A percentile compares a stretch with the other conserved stretches of the same genome.
phyloP scores from a whole-genome alignment of 2,113 vertebrate species.

The Pavo muticus region DNA sequence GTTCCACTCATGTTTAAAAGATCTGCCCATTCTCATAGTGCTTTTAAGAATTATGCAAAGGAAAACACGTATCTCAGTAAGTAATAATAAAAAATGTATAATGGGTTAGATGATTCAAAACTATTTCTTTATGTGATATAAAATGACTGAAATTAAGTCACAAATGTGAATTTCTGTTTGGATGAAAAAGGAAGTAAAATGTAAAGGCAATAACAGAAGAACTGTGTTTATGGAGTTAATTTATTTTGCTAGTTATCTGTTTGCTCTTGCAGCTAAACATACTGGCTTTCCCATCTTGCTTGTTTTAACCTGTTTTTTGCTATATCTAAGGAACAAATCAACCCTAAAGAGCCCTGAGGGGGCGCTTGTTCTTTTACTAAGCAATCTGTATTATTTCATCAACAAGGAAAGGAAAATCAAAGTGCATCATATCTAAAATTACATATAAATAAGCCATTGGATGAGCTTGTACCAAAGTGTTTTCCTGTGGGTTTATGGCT shows the following conservation, averaged over 20 bases:
- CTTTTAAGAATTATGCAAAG: neutral
- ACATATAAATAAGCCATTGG: neutral
- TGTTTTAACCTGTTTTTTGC: slow-evolving; percentile 23
- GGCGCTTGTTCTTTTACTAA: slow-evolving; percentile 19
- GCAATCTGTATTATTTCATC: slow-evolving; percentile 25
- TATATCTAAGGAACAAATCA: slow-evolving; percentile 18
- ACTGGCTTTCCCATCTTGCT: neutral
- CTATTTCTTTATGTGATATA: neutral
- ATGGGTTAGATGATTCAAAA: neutral
- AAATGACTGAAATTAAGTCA: neutral
- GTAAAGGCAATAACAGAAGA: neutral
- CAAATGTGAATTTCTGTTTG: neutral
- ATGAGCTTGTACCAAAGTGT: neutral
- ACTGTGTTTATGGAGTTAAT: neutral
- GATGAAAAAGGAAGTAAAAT: neutral
- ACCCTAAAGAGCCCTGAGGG: neutral
- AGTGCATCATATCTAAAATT: neutral
- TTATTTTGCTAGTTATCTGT: neutral
- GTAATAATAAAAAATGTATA: neutral
- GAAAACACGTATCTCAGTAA: neutral
- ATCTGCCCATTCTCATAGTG: neutral
- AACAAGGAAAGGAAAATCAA: neutral
- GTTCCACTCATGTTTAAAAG: neutral
- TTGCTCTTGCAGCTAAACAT: neutral
- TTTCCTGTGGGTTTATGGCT: neutral